These are phyloP conservation scores for Chionomys nivalis DNA, from an alignment of 2,113 vertebrate genomes.

Conservation along the genomic window DNA sequence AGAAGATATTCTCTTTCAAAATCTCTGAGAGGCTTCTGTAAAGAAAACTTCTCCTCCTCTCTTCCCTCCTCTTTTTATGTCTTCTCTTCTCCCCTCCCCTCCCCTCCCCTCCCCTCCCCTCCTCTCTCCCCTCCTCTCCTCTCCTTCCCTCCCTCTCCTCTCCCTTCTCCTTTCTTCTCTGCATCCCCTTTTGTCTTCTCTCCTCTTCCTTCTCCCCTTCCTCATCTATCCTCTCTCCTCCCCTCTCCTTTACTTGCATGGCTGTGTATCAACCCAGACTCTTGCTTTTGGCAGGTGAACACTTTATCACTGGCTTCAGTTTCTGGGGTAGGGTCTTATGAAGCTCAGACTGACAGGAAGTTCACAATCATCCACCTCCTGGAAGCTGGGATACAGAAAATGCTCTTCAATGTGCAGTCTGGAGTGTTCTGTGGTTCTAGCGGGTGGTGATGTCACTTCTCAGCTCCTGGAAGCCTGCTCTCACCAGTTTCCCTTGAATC, in stretches of 20 bases:
- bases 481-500: fast-evolving
- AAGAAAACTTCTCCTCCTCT: neutral
- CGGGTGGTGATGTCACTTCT: neutral
- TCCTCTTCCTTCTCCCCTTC: neutral
- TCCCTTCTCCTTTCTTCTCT: neutral
- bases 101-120: no score
- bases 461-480: neutral
- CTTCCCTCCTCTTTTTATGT: no score
- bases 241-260: neutral
- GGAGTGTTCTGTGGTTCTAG: neutral
- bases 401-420: neutral
- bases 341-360: neutral
- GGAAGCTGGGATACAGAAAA: neutral
- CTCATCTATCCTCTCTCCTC: no score
- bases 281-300: neutral
- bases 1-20: neutral
- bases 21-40: neutral
- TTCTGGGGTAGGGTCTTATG: neutral
- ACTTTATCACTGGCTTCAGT: neutral
- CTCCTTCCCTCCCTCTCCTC: no score
- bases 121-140: fast-evolving
- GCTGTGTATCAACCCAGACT: neutral
- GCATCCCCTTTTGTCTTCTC: neutral
- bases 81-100: no score
- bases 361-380: neutral